Base-by-base conservation (phyloP, 2,797 vertebrate genomes). In the Nasua narica region DNA sequence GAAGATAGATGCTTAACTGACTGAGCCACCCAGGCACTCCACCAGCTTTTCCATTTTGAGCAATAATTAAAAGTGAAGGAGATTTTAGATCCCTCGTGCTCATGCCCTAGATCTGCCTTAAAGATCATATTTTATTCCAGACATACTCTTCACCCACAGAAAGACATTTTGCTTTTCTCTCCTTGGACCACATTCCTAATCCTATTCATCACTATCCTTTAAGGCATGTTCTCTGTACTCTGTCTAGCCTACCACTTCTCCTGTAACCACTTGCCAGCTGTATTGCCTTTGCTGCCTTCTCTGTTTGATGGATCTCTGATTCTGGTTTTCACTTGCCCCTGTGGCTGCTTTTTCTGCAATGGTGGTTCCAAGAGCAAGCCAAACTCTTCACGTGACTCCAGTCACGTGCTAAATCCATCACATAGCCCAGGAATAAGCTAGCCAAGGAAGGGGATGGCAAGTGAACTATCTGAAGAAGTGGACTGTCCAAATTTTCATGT, bases 41-140 rank as follows among this genome's bases (percentile, higher is more conserved):
- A 18, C 62, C 46, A 93, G 43, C 19, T 77, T 94, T 95, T 87
- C 65, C 18, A 65, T 93, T 97, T 92, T 87, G 48, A 90, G 15
- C 52, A 87, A 43, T 23, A 91, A 40, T 50, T 60, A n/a, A 91
- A 96, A 81, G 21, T 58, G 27, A 60, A 79, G 60, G 60, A 67
- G 4, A 29, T 85, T n/a, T 40, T 16, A 58, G 88, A 35, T 11
- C 6, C 35, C 56, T 81, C 78, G 18, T 50, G 23, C 27, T 83
- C 43, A 50, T 46, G 60, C 25, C 23, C 40, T 82, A 15, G n/a
- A 15, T 77, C 46, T 78, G 29, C 74, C 48, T 29, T 54, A 60
- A 83, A 27, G 70, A 50, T 52, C 52, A 6, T 35, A 14, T 87
- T 72, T 60, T 58, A 81, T 74, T 78, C 58, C 48, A 18, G 10